Evolutionary conservation across 2,888 invertebrate species (phyloP), one percentile per base, ranked within the genome.

Genomic region (Mesorhabditis spiculigera): DNA sequence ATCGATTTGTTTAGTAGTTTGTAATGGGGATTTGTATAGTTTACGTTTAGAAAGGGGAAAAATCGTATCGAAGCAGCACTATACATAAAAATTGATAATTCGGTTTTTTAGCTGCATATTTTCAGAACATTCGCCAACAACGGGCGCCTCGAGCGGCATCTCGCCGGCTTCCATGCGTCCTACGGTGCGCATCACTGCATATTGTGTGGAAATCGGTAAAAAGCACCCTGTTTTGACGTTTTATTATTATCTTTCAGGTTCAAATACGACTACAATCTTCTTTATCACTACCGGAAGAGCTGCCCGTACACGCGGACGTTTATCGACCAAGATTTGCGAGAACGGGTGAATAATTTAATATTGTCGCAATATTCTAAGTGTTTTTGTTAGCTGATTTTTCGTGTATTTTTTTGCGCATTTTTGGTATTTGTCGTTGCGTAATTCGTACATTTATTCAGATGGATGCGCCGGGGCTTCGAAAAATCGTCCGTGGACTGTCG

Each of bases 201-300:
- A 5, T 72, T 83, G 13, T 83, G 83, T 65, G 84, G 84, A 10
- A 81, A 81, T 72, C 74, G 82, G 43, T 83, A 80, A 71, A 45
- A 68, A 28, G 3, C 28, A 28, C 10, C 58, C 58, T 2, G 2
- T 50, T 50, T 50, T 50, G 16, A 45, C 8, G 13, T 61, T 5
- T 13, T 28, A 42, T 4, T 5, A 62, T 43, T 63, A 4, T 68
- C 0, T 67, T 69, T 65, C 28, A 70, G 68, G 50, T 72, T 69
- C 45, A 84, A 81, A 70, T 84, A 83, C 71, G 84, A 84, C 67
- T 84, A 83, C 76, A 82, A 82, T 68, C 73, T 83, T 61, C 73
- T 83, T 16, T 84, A 80, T 68, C 83, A 83, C 71, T 84, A 84
- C 69, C 80, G 83, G 13, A 73, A 73, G 43, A 76, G 73, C 44